Conservation (phyloP, 1,140 invertebrate genomes). For the Intoshia linei region DNA sequence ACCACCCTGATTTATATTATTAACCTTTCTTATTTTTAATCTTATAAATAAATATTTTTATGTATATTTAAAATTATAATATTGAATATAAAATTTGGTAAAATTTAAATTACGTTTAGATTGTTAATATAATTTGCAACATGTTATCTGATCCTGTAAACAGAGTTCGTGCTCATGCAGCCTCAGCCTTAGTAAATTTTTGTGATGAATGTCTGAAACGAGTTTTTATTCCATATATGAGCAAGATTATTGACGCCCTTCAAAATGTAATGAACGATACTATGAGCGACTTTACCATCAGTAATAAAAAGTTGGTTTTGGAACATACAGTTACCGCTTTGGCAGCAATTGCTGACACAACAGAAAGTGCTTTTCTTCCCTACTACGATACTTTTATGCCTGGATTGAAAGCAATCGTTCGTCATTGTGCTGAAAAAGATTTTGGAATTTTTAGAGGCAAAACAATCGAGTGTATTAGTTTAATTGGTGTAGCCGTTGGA, state of each 20-base stretch:
- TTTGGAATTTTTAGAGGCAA: conserved; percentile 58
- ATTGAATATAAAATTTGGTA: too few species aligned
- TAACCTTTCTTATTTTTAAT: too few species aligned
- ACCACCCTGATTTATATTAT: too few species aligned
- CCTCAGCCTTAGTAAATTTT: conserved; percentile 83
- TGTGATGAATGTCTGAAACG: conserved; percentile 79
- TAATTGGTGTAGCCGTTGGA: conserved; percentile 86
- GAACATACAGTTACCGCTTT: conserved; percentile 93
- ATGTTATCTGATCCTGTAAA: too few species aligned
- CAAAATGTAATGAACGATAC: conserved; percentile 59
- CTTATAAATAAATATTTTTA: too few species aligned
- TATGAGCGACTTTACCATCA: conserved; percentile 40
- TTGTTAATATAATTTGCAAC: too few species aligned
- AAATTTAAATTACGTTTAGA: too few species aligned
- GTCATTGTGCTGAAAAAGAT: conserved; percentile 54
- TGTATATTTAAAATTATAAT: too few species aligned
- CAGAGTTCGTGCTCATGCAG: conserved; percentile 48
- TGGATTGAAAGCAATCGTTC: conserved; percentile 76
- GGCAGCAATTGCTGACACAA: conserved; percentile 87
- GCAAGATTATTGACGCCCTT: conserved; percentile 56
- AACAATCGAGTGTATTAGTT: conserved; percentile 83
- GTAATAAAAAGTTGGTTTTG: conserved; percentile 50
- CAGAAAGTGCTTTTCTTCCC: conserved; percentile 61
- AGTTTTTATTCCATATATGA: conserved; percentile 55
- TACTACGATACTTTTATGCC: conserved; percentile 50